Percentiles rank a stretch among this genome's conserved stretches.
phyloP scores from a whole-genome alignment of 2,888 invertebrate species.

The Scelioninae gen. 2 region DNA sequence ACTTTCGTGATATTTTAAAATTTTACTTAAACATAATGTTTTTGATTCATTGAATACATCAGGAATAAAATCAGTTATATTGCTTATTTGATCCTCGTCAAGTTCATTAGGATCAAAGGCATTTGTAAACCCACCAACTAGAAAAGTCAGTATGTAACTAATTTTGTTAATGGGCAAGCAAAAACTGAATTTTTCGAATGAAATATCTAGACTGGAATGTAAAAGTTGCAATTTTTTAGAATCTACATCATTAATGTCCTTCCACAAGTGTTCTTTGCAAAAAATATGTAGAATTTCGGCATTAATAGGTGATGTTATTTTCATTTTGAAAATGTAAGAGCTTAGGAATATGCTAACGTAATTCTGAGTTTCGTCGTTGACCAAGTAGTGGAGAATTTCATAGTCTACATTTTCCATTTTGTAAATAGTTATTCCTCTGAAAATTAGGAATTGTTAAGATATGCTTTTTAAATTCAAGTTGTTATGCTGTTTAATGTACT shows the following conservation, averaged over 20 bases:
- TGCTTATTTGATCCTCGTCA: conserved; percentile 23
- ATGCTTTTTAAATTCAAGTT: not conserved
- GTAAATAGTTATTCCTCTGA: conserved; percentile 43
- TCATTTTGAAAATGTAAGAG: conserved; percentile 73
- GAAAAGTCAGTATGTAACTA: conserved; percentile 65
- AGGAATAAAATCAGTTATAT: conserved; percentile 22
- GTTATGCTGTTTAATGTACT: too few relatives aligned
- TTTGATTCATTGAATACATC: conserved; percentile 56
- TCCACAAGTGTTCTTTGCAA: conserved; percentile 69
- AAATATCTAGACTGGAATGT: conserved; percentile 66
- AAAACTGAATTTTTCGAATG: conserved; percentile 58
- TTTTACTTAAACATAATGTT: conserved; percentile 53
- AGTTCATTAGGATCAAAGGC: conserved; percentile 24
- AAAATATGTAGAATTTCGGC: conserved; percentile 72
- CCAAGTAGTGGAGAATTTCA: conserved; percentile 73
- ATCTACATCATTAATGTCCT: conserved; percentile 60
- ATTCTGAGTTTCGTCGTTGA: conserved; percentile 69
- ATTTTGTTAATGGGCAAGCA: conserved; percentile 63
- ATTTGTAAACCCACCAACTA: conserved; percentile 61
- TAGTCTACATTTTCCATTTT: conserved; percentile 69
- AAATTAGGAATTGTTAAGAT: not conserved
- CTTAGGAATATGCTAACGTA: conserved; percentile 72
- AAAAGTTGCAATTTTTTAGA: conserved; percentile 66
- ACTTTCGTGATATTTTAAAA: conserved; percentile 65
- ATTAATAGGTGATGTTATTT: conserved; percentile 72